Base-by-base conservation (phyloP, 1,140 invertebrate genomes). In the Halyomorpha halys region DNA sequence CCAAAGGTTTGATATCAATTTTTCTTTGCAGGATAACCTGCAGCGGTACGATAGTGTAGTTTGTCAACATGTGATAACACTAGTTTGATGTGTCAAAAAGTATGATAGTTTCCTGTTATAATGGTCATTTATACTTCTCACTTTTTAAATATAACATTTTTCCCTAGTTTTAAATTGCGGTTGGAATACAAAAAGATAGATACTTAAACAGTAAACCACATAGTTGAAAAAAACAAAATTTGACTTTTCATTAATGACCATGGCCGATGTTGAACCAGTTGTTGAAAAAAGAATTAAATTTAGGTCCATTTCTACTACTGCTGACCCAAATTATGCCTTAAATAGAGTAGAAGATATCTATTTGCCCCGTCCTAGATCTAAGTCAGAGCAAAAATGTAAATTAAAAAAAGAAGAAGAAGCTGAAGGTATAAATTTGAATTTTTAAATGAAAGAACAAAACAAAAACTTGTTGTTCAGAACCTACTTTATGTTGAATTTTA, bases 221-320 rank as follows among this genome's bases (percentile, higher is more conserved):
- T 13, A 39, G 34, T 39, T 6, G 34, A 39, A 30, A 30, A 30
- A 1, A 11, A 39, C 13, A 11, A 39, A 39, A 11, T 39, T 39
- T 39, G 34, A 30, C 8, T 30, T 30, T 3, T 39, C 34, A 39
- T 13, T 39, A 39, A 9, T 39, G 23, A 13, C 5, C 53, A 56
- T 56, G 53, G 15, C 53, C 8, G 53, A 56, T 25, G 27, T 2
- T 11, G 53, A 56, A 23, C 53, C 53, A 4, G 8, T 56, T 11
- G 18, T 56, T 56, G 64, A 65, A 44, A 69, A 65, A 45, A 69
- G 65, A 65, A 69, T 69, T 39, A 69, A 69, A 53, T 69, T 69
- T 53, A 47, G 68, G 18, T 69, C 68, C n/a, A 66, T 69, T 44
- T 67, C 65, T 8, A 69, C 68, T 4, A 69, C 68, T 23, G 64